These are phyloP conservation scores for Paracentrotus lividus DNA, from an alignment of 53 echinoderm and acorn worm species.

Conservation along the genomic window DNA sequence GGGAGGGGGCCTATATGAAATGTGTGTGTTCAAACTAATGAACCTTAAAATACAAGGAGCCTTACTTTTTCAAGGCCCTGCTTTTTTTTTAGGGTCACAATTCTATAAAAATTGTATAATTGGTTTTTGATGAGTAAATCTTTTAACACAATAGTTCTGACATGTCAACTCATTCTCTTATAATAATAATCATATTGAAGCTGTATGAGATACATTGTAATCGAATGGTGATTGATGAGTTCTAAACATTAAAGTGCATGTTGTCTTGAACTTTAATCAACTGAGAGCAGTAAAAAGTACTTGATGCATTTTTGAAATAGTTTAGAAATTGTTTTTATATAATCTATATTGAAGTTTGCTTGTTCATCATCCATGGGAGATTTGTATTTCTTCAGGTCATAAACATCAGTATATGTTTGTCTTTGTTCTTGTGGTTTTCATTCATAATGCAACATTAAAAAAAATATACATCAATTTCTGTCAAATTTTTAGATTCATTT, in stretches of 20 bases:
- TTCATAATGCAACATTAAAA: not conserved
- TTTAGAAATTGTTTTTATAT: not conserved
- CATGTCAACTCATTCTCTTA: not conserved
- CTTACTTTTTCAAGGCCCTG: no score
- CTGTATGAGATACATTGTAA: not conserved
- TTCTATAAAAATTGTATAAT: not conserved
- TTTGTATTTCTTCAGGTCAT: not conserved
- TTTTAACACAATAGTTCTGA: not conserved
- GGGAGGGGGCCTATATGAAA: not conserved
- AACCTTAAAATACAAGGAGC: no score
- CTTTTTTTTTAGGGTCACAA: no score
- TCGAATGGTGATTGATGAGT: not conserved
- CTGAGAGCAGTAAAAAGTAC: not conserved
- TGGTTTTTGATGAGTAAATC: not conserved
- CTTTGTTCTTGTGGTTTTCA: not conserved
- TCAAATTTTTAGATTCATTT: not conserved
- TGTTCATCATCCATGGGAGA: not conserved
- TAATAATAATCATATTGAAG: not conserved
- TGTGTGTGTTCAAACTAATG: no score
- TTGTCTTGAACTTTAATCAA: not conserved
- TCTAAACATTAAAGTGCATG: not conserved
- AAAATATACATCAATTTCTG: not conserved
- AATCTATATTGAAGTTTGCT: not conserved
- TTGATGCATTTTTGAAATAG: not conserved
- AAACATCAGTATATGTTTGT: not conserved